These are phyloP conservation scores for Onychorhynchus coronatus DNA, from an alignment of 2,113 vertebrate species.

Conservation along the genomic window DNA sequence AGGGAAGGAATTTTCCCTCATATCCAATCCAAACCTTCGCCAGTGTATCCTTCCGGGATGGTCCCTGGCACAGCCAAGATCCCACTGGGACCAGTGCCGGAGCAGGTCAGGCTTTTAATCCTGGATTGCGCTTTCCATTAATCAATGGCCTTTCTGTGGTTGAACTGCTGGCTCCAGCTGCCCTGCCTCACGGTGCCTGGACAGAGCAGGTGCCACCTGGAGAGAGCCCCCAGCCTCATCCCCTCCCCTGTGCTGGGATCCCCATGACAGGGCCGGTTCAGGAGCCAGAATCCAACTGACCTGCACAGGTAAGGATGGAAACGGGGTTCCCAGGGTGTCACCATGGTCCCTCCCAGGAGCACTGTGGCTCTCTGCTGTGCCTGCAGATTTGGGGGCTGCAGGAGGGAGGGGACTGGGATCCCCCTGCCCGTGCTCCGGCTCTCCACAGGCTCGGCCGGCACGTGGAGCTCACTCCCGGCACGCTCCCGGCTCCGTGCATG, in stretches of 20 bases:
- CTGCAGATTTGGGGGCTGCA: background rate
- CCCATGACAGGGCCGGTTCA: background rate
- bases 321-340: background rate
- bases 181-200: background rate
- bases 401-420: background rate
- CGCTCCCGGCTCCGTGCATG: background rate
- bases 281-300: background rate
- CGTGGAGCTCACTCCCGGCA: fast-evolving
- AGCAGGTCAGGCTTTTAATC: background rate
- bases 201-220: background rate
- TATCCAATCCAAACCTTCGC: background rate
- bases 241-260: background rate
- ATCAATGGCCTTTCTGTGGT: background rate
- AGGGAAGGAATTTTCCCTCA: background rate
- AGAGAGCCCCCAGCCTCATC: background rate
- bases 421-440: background rate
- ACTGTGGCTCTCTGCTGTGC: background rate
- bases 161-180: background rate
- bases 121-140: background rate
- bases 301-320: background rate
- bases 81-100: background rate
- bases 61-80: background rate
- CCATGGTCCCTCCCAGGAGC: background rate
- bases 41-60: background rate
- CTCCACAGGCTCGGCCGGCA: fast-evolving